Base-by-base conservation (phyloP, 1,140 invertebrate genomes). In the Magallana angulata region DNA sequence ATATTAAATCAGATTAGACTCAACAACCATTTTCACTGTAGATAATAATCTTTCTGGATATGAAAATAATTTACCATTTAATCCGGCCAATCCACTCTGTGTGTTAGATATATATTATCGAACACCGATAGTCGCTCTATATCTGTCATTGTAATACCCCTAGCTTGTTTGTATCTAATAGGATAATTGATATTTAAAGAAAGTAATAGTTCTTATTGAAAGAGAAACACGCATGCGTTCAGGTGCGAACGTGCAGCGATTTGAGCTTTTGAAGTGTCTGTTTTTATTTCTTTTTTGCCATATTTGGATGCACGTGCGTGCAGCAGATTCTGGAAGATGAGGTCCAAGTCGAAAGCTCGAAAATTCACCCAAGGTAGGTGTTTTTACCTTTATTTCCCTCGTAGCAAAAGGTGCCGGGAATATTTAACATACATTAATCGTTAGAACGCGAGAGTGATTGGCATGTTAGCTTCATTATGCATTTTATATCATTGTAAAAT, bases 111-210 rank as follows among this genome's bases (percentile, higher is more conserved):
- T 76, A 76, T 30, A 76, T 76, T 76, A 76, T 76, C 68, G 68
- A 76, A 76, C 36, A 76, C 68, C 68, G 24, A 76, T 76, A 76
- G 68, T 12, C 24, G 68, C 36, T 18, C 68, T 76, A 76, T 76
- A 30, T 76, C 68, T 76, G 24, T 30, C 68, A 76, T 76, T 76
- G 68, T 76, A 76, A 76, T 36, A 76, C 68, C 68, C 68, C 8
- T 36, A 24, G 68, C 68, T 76, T 76, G 68, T 76, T 76, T 76
- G 68, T 76, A 76, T 76, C 68, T 76, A 76, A 76, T 76, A 76
- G 68, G 68, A 76, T 76, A 76, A 76, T 76, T 76, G 68, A 76
- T 76, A 76, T 76, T 76, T 76, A 76, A 76, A 76, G 68, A 76
- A 76, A 76, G 68, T 76, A 76, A 76, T 76, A 76, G 68, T 76